A percentile compares a stretch with the other conserved stretches of the same genome.
Conservation (phyloP, 1,140 invertebrate species). For the Gonatopus flavifemur region DNA sequence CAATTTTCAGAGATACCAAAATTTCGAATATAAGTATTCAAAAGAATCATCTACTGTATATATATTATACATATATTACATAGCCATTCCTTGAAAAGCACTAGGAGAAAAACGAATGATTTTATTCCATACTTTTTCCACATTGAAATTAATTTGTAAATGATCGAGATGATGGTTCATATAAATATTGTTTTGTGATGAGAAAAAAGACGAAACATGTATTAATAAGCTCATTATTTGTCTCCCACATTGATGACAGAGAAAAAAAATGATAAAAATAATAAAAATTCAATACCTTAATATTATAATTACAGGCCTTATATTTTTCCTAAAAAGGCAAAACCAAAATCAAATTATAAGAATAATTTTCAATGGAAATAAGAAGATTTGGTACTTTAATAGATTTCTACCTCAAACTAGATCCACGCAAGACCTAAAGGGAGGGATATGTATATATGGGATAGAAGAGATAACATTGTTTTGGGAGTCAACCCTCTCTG, state of each 20-base stretch:
- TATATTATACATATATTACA: constrained; percentile 13
- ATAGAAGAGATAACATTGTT: constrained; percentile 24
- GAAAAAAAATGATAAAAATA: constrained; percentile 31
- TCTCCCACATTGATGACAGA: constrained; percentile 27
- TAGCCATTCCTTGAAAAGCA: constrained; percentile 9
- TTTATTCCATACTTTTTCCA: too few relatives aligned
- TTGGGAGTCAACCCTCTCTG: neutral
- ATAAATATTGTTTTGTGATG: constrained; percentile 8
- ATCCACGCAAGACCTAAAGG: constrained; percentile 53
- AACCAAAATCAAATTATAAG: constrained; percentile 29
- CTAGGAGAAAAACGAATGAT: too few relatives aligned
- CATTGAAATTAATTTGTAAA: too few relatives aligned
- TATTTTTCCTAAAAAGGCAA: constrained; percentile 46
- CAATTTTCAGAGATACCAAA: too few relatives aligned
- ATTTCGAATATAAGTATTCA: too few relatives aligned
- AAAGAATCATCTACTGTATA: too few relatives aligned
- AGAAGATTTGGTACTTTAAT: constrained; percentile 31
- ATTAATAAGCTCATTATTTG: constrained; percentile 10
- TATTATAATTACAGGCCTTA: constrained; percentile 44
- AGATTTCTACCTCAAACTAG: constrained; percentile 48
- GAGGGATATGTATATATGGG: constrained; percentile 44
- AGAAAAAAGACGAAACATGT: constrained; percentile 7
- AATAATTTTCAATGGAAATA: constrained; percentile 13
- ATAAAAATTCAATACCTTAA: constrained; percentile 45
- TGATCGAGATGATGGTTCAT: too few relatives aligned